Conservation (phyloP, 2,888 invertebrate genomes). For the Mechanitis mazaeus region DNA sequence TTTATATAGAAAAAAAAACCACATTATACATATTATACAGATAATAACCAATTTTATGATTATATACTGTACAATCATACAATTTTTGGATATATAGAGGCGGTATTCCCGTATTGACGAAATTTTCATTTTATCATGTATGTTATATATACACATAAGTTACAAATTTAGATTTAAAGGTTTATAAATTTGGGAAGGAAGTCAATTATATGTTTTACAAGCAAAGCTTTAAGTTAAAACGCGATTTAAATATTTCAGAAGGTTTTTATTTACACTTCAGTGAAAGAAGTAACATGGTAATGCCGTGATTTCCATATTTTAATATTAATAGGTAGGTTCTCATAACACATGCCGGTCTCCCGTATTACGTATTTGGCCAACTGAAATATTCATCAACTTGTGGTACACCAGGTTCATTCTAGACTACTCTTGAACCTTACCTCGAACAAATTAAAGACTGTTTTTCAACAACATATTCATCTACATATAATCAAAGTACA, state of each 20-base stretch:
- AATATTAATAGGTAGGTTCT: constrained; percentile 58
- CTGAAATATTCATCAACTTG: constrained; percentile 53
- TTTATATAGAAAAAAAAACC: no score
- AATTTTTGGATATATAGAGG: no score
- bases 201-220: no score
- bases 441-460: constrained; percentile 7
- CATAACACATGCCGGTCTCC: constrained; percentile 41
- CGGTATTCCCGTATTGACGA: no score
- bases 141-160: no score
- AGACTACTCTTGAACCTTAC: constrained; percentile 14
- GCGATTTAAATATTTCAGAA: constrained; percentile 24
- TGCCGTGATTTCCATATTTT: constrained; percentile 63
- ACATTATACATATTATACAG: no score
- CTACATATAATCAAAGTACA: not conserved
- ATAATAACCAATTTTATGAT: no score
- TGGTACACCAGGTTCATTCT: constrained; percentile 15
- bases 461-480: constrained; percentile 1
- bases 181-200: not conserved
- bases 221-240: not conserved
- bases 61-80: no score
- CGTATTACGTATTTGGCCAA: constrained; percentile 51
- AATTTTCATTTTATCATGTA: no score
- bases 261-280: constrained; percentile 43
- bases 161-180: not conserved
- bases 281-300: constrained; percentile 52